A percentile compares a stretch with the other conserved stretches of the same genome.
Conservation (phyloP, 1,140 invertebrate species). For the Diprion similis region DNA sequence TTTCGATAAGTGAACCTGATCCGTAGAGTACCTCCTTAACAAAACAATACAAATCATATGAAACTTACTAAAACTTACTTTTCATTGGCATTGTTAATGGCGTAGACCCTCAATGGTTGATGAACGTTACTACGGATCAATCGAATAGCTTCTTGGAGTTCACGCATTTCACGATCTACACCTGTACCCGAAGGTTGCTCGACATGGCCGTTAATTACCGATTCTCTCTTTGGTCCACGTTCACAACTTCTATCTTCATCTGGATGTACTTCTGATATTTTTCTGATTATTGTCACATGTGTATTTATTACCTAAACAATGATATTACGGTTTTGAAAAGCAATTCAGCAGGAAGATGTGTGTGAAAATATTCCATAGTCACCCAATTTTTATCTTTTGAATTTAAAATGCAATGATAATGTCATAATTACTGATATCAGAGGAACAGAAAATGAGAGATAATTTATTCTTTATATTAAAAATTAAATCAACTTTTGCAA, state of each 20-base stretch:
- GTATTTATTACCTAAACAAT: constrained; percentile 55
- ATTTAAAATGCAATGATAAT: too few relatives aligned
- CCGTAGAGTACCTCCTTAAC: too few relatives aligned
- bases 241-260: constrained; percentile 48
- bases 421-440: too few relatives aligned
- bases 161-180: constrained; percentile 66
- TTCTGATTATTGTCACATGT: constrained; percentile 55
- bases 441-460: too few relatives aligned
- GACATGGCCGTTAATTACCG: constrained; percentile 64
- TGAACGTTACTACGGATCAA: constrained; percentile 63
- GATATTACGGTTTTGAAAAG: constrained; percentile 13
- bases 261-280: constrained; percentile 42
- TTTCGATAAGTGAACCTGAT: too few relatives aligned
- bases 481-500: constrained; percentile 9
- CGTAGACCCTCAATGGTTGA: constrained; percentile 67
- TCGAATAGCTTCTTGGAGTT: constrained; percentile 68
- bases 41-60: constrained; percentile 17
- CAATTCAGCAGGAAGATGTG: not conserved
- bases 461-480: not conserved
- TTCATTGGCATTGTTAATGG: constrained; percentile 66
- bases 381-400: too few relatives aligned
- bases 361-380: too few relatives aligned
- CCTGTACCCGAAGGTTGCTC: constrained; percentile 62
- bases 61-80: constrained; percentile 55
- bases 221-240: constrained; percentile 37